Percentiles rank a stretch among this genome's conserved stretches.
phyloP scores from a whole-genome alignment of 2,888 invertebrate genomes.

The Beris morrisii region DNA sequence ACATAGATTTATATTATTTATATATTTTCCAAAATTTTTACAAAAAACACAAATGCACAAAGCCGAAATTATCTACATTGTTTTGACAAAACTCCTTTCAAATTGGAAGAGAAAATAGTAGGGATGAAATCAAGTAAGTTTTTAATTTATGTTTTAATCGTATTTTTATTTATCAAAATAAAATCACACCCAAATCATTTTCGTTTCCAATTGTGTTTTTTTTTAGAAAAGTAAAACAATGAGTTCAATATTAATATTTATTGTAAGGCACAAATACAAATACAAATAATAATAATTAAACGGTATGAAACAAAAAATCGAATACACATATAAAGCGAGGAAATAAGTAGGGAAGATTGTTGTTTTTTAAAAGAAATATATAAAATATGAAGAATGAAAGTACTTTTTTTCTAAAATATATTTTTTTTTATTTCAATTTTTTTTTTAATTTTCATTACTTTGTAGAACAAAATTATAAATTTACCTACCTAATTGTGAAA shows the following conservation, averaged over 20 bases:
- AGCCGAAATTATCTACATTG: conserved; percentile 34
- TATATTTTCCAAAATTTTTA: conserved; percentile 38
- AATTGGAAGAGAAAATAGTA: not conserved
- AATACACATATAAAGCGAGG: too few species aligned
- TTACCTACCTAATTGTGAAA: too few species aligned
- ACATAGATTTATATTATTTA: conserved; percentile 25
- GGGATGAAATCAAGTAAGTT: not conserved
- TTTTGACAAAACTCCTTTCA: conserved; percentile 1
- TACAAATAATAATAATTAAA: too few species aligned
- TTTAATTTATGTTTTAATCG: not conserved
- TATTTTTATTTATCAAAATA: not conserved
- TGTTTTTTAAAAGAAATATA: too few species aligned
- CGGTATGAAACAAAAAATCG: too few species aligned
- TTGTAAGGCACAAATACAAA: conserved; percentile 18
- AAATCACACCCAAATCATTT: not conserved
- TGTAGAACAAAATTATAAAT: too few species aligned
- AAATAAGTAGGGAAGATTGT: too few species aligned
- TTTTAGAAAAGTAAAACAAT: not conserved
- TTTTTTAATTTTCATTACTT: too few species aligned
- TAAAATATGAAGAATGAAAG: too few species aligned
- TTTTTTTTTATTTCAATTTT: too few species aligned
- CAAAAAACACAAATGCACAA: conserved; percentile 34
- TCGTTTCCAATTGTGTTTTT: not conserved
- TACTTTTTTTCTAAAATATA: too few species aligned
- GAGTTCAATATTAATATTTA: conserved; percentile 6